phyloP scores from a whole-genome alignment of 2,797 vertebrate species.

The Alosa sapidissima region DNA sequence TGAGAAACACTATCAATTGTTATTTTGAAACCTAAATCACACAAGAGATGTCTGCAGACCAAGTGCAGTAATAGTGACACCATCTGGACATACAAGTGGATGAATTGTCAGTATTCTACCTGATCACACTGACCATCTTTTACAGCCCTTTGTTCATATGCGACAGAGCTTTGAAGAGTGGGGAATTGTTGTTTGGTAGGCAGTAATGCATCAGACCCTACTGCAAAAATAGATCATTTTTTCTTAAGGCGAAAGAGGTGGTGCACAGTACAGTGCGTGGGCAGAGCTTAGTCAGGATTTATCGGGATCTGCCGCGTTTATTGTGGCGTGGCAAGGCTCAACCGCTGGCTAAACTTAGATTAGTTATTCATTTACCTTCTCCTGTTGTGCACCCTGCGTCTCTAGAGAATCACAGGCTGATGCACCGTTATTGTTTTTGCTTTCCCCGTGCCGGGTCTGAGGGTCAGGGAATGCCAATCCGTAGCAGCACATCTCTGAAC shows the following conservation, averaged over 20 bases:
- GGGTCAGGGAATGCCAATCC: background rate
- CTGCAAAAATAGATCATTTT: conserved; percentile 55
- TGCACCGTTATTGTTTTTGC: background rate
- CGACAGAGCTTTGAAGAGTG: background rate
- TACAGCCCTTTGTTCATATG: background rate
- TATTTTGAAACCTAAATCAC: too few relatives aligned
- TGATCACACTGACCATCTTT: background rate
- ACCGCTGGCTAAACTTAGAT: conserved; percentile 69
- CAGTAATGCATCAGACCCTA: background rate
- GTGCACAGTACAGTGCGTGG: conserved; percentile 56
- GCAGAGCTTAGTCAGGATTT: conserved; percentile 73
- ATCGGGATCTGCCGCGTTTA: conserved; percentile 65
- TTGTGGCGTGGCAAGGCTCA: conserved; percentile 62
- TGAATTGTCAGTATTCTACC: too few relatives aligned
- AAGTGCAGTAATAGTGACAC: background rate
- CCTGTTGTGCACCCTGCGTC: background rate
- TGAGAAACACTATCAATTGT: background rate
- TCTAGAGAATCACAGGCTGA: background rate
- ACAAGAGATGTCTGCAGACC: background rate
- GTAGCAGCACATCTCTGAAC: background rate
- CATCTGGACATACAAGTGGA: conserved; percentile 1
- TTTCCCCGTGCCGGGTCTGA: background rate
- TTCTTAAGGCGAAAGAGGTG: conserved; percentile 46
- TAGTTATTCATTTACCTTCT: conserved; percentile 61
- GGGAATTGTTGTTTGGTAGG: background rate